Percentiles rank a stretch among this genome's conserved stretches.
phyloP scores from a whole-genome alignment of 2,797 vertebrate genomes.

The Ctenosaura bakeri region DNA sequence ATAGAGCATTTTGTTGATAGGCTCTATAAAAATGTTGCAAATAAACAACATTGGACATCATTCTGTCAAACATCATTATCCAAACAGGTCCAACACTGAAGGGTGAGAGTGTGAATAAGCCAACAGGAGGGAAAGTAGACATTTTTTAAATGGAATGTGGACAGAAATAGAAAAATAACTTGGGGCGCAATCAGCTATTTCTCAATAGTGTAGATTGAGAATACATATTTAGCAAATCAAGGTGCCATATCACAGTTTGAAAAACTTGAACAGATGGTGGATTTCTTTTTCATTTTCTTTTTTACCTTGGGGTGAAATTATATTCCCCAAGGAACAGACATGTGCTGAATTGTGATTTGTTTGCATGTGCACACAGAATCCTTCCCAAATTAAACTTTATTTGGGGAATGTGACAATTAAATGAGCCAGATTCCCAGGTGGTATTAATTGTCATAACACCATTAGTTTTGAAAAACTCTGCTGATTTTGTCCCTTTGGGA shows the following conservation, averaged over 20 bases:
- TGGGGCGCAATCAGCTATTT: conserved; percentile 7
- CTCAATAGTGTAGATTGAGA: conserved; percentile 21
- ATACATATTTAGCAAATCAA: conserved; percentile 41
- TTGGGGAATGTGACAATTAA: conserved; percentile 48
- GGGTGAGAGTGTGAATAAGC: not conserved
- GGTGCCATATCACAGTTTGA: conserved; percentile 47
- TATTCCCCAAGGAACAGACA: conserved; percentile 32
- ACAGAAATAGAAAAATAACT: conserved; percentile 11
- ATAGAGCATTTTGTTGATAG: not conserved
- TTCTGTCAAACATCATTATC: not conserved
- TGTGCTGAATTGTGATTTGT: conserved; percentile 27
- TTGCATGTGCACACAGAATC: conserved; percentile 11
- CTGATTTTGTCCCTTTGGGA: conserved; percentile 28
- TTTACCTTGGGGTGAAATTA: conserved; percentile 29
- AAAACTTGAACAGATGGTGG: conserved; percentile 42
- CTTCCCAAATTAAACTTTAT: conserved; percentile 47
- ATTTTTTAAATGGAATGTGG: not conserved
- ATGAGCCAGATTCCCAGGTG: conserved; percentile 36
- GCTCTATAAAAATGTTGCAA: not conserved
- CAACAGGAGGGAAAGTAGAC: not conserved
- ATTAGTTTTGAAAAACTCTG: conserved; percentile 39
- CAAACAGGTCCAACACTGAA: not conserved
- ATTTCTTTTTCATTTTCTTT: not conserved
- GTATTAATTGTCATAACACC: conserved; percentile 45
- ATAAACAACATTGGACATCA: not conserved